phyloP scores from a whole-genome alignment of 2,888 invertebrate species.

The Pollenia labialis region DNA sequence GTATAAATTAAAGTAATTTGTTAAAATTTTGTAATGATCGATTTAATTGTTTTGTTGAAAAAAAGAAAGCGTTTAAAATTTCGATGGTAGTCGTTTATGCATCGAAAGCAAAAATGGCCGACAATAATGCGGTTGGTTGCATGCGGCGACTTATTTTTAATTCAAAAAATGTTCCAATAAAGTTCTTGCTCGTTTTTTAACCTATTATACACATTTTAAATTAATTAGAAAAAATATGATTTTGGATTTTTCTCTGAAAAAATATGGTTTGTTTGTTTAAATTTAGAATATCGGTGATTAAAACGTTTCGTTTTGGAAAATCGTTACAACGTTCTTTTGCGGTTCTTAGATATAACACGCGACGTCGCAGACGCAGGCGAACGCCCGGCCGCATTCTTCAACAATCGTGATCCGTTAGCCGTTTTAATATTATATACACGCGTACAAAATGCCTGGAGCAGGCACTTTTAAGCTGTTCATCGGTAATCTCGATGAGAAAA shows the following conservation, averaged over 20 bases:
- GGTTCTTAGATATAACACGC: conserved; percentile 63
- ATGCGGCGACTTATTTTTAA: conserved; percentile 41
- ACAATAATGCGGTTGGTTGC: conserved; percentile 55
- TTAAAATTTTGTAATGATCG: conserved; percentile 1
- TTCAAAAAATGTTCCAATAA: conserved; percentile 1
- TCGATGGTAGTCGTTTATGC: conserved; percentile 1
- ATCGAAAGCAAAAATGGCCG: conserved; percentile 64
- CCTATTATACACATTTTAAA: conserved; percentile 28
- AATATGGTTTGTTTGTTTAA: conserved; percentile 65
- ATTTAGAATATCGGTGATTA: conserved; percentile 64
- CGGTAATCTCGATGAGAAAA: conserved; percentile 97
- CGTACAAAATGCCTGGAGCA: conserved; percentile 91
- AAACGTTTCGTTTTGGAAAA: conserved; percentile 69
- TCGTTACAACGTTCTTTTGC: conserved; percentile 62
- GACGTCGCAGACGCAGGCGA: conserved; percentile 73
- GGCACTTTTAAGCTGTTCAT: conserved; percentile 99
- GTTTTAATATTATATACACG: conserved; percentile 50
- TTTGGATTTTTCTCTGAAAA: conserved; percentile 55
- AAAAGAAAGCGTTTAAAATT: not conserved
- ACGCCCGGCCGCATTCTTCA: conserved; percentile 62
- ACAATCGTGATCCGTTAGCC: conserved; percentile 63
- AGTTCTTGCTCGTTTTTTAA: conserved; percentile 39
- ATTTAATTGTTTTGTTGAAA: not conserved
- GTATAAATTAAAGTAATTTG: not conserved
- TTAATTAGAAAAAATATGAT: conserved; percentile 38